Base-by-base conservation (phyloP, 2,113 vertebrate genomes). In the Cyphomyrus plagiostoma region DNA sequence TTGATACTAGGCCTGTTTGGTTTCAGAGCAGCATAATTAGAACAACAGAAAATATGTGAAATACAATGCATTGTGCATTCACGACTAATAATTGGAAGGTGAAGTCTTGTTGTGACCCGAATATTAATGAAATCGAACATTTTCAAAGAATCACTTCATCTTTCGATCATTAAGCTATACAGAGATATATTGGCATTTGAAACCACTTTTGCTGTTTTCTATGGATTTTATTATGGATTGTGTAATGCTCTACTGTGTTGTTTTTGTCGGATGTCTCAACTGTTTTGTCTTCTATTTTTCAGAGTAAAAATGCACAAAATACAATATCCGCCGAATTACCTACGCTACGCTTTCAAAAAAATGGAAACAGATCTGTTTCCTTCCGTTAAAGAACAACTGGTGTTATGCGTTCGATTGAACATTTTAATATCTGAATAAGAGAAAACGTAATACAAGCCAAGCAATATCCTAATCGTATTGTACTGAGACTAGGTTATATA, bases 211-310 rank as follows among this genome's bases (percentile, higher is more conserved):
- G 88, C 49, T 82, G 17, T 50, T 80, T 52, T 13, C 19, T 35
- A 13, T 86, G 2, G 11, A 70, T 42, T 42, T 53, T 66, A 87
- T 56, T 90, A 48, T 86, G 53, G 58, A 70, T 50, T 91, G 88
- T 90, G 83, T 46, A 46, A 66, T 92, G 90, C 90, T 89, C 74
- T 91, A 88, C 19, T 92, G 93, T 92, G 89, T 83, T 89, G 91
- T 92, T 80, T 90, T 49, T 92, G 91, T 92, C 84, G 45, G 74
- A 89, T 45, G 90, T 91, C 80, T 66, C 90, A 91, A 91, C 88
- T 92, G 91, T 91, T 62, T 46, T 89, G 93, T 92, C 91, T 92
- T 91, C 83, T 92, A 90, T 91, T 92, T 92, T 92, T 91, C 88
- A 91, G 87, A 70, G 48, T 85, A 53, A 53, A 45, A 74, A 70